These are phyloP conservation scores for Pipistrellus nathusii DNA, from an alignment of 2,797 vertebrate species.

Conservation along the genomic window DNA sequence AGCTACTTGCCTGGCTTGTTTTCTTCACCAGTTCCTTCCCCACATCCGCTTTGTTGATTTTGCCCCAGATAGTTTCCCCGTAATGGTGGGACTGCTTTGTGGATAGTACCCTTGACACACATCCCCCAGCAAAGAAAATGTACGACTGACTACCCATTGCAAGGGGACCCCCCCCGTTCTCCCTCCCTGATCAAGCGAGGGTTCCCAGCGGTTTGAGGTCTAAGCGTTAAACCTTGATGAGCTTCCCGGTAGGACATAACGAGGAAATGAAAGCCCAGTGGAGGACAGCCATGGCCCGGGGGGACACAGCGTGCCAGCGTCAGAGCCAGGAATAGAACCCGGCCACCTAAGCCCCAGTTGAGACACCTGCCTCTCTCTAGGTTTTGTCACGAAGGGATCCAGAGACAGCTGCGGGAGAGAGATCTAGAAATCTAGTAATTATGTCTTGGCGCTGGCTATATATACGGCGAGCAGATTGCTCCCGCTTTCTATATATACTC, in stretches of 20 bases:
- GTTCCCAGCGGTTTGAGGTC: neutral
- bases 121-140: neutral
- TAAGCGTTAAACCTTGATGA: constrained; percentile 18
- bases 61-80: neutral
- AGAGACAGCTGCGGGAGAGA: constrained; percentile 57
- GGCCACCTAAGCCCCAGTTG: neutral
- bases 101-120: neutral
- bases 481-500: constrained; percentile 75
- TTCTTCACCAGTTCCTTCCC: neutral
- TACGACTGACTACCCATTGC: neutral
- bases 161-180: neutral
- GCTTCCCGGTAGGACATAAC: neutral
- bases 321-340: constrained; percentile 43
- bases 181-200: neutral
- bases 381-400: constrained; percentile 63
- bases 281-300: neutral
- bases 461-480: constrained; percentile 66
- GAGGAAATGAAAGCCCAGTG: constrained; percentile 17
- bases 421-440: constrained; percentile 79
- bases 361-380: constrained; percentile 60
- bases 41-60: neutral
- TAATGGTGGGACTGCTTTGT: neutral
- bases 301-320: constrained; percentile 29
- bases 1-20: neutral
- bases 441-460: constrained; percentile 60